These are phyloP conservation scores for Calosoma granatense DNA, from an alignment of 1,140 invertebrate genomes.

Conservation along the genomic window DNA sequence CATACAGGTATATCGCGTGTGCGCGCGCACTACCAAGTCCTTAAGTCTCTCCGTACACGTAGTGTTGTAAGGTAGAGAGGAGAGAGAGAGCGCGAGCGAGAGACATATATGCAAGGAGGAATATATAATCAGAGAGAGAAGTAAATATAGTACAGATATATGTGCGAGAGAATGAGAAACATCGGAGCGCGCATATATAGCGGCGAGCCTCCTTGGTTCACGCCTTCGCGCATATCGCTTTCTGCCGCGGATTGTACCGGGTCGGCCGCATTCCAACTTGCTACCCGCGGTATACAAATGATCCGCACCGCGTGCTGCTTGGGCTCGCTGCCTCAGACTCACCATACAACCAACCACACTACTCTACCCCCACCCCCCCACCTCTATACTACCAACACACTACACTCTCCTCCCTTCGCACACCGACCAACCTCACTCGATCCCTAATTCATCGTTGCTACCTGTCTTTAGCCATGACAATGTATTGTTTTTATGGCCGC, in stretches of 20 bases:
- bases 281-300: conserved; percentile 29
- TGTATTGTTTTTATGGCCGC: conserved; percentile 21
- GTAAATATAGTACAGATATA: too few species aligned
- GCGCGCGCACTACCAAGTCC: too few species aligned
- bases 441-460: conserved; percentile 18
- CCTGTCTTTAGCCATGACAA: conserved; percentile 28
- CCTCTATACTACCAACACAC: neutral
- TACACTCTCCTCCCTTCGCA: neutral
- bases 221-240: conserved; percentile 7
- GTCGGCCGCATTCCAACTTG: conserved; percentile 24
- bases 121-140: too few species aligned
- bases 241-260: conserved; percentile 24
- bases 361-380: too few species aligned
- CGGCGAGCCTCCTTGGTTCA: neutral
- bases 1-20: too few species aligned
- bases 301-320: conserved; percentile 20
- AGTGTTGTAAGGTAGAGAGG: too few species aligned
- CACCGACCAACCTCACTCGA: neutral
- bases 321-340: neutral
- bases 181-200: neutral
- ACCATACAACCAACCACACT: neutral
- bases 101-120: too few species aligned
- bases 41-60: too few species aligned
- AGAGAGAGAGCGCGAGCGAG: too few species aligned
- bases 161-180: neutral